Conservation (phyloP, 2,113 vertebrate species). For the Gobius niger region DNA sequence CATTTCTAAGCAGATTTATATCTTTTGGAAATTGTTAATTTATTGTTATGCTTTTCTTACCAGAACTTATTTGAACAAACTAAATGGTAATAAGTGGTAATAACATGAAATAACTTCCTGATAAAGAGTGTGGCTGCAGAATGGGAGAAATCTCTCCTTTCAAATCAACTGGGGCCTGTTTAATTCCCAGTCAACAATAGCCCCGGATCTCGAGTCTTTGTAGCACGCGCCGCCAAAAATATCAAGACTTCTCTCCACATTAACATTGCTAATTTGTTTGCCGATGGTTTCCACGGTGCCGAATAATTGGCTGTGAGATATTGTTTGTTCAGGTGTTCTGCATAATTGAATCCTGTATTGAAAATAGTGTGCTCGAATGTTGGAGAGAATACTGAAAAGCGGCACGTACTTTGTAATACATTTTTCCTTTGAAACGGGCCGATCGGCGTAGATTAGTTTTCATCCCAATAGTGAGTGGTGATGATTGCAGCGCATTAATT, state of each 20-base stretch:
- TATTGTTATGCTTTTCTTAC: neutral
- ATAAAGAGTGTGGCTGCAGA: slow-evolving; percentile 1
- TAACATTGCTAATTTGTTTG: slow-evolving; percentile 80
- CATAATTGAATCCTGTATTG: slow-evolving; percentile 78
- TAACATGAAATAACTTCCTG: slow-evolving; percentile 3
- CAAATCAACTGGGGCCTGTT: slow-evolving; percentile 71
- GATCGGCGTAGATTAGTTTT: slow-evolving; percentile 66
- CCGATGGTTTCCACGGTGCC: slow-evolving; percentile 70
- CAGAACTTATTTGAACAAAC: neutral
- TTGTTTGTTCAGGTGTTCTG: slow-evolving; percentile 82
- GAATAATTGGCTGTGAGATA: slow-evolving; percentile 77
- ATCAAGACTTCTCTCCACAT: slow-evolving; percentile 73
- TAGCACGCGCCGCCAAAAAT: slow-evolving; percentile 68
- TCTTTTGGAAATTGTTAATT: neutral
- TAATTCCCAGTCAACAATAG: slow-evolving; percentile 75
- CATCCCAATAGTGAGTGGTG: slow-evolving; percentile 46
- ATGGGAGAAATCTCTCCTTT: slow-evolving; percentile 39
- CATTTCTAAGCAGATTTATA: neutral
- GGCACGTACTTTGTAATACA: slow-evolving; percentile 55
- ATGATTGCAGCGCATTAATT: slow-evolving; percentile 63
- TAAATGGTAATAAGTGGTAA: neutral
- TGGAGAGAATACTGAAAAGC: slow-evolving; percentile 61
- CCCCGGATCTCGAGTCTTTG: slow-evolving; percentile 51
- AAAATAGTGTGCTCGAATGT: slow-evolving; percentile 68
- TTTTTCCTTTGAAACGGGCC: slow-evolving; percentile 61